Base-by-base conservation (phyloP, 2,888 invertebrate genomes). In the Trisateles emortualis region DNA sequence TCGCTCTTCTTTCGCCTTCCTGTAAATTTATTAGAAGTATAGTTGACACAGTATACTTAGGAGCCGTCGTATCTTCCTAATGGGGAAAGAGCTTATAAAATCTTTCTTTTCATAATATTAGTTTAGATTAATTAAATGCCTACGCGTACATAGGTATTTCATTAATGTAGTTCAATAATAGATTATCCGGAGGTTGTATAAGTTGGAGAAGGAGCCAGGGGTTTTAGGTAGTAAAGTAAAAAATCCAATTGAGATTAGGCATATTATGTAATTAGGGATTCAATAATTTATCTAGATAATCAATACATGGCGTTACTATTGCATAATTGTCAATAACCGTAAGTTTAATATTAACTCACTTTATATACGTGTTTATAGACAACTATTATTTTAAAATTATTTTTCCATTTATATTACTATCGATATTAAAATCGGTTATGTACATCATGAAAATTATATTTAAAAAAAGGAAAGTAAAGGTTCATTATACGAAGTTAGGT, bases 191-290 rank as follows among this genome's bases (percentile, higher is more conserved):
- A 10, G 26, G 11, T 22, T 10, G 24, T 22, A 1, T 42, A 24
- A 10, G 1, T 39, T 4, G 3, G 1, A 17, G 16, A 0, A 13
- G 22, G 8, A 16, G 3, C n/a, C n/a, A n/a, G n/a, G n/a, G n/a
- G n/a, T n/a, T n/a, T 13, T 11, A 3, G 8, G 10, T 24, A n/a
- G 2, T 4, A 33, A 16, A 56, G 24, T 40, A 33, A 69, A 61
- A 61, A 10, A 8, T 11, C 19, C 51, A 40, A 5, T 17, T 22
- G 0, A 17, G 36, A 57, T 59, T 59, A 51, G 24, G 43, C 60
- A 60, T 66, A 63, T 67, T 51, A 50, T 63, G 49, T 68, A 53
- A 53, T 64, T 60, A 54, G 8, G 24, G 14, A 44, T 55, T 46
- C 45, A 41, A 58, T 62, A 49, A 50, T 50, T 48, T 50, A 47